A percentile compares a stretch with the other conserved stretches of the same genome.
phyloP scores from a whole-genome alignment of 2,113 vertebrate species.

The Chamaetylas fuelleborni region DNA sequence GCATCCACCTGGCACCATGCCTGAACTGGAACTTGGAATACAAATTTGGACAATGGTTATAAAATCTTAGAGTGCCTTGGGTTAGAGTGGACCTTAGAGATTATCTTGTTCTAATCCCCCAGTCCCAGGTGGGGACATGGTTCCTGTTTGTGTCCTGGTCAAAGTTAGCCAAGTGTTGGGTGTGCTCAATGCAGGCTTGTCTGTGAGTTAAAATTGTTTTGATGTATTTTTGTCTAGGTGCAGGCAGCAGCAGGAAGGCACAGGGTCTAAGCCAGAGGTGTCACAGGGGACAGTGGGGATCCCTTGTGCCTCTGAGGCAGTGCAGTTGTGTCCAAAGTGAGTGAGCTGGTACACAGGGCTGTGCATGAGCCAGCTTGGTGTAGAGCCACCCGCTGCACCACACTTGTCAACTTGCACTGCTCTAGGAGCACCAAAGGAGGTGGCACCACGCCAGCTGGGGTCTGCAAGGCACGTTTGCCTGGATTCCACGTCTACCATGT shows the following conservation, averaged over 20 bases:
- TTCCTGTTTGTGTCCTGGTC: neutral
- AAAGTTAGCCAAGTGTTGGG: neutral
- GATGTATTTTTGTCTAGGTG: neutral
- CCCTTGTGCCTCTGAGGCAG: neutral
- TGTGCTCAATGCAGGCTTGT: fast-evolving
- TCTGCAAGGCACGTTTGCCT: neutral
- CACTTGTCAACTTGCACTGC: fast-evolving
- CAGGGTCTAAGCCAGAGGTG: neutral
- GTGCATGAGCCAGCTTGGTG: neutral
- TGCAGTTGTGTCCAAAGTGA: neutral
- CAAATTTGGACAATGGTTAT: neutral
- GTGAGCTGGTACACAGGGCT: neutral
- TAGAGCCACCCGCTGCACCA: neutral
- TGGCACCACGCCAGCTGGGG: neutral
- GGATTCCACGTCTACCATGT: fast-evolving
- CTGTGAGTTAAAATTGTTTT: neutral
- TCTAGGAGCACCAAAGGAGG: neutral
- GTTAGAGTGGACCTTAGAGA: neutral
- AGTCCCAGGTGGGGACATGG: neutral
- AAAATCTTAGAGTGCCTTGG: neutral
- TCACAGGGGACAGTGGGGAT: neutral
- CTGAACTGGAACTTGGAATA: neutral
- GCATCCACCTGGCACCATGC: neutral
- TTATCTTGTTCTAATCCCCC: neutral
- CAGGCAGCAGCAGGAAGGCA: neutral